Base-by-base conservation (phyloP, 2,113 vertebrate species). In the Narcine bancroftii region DNA sequence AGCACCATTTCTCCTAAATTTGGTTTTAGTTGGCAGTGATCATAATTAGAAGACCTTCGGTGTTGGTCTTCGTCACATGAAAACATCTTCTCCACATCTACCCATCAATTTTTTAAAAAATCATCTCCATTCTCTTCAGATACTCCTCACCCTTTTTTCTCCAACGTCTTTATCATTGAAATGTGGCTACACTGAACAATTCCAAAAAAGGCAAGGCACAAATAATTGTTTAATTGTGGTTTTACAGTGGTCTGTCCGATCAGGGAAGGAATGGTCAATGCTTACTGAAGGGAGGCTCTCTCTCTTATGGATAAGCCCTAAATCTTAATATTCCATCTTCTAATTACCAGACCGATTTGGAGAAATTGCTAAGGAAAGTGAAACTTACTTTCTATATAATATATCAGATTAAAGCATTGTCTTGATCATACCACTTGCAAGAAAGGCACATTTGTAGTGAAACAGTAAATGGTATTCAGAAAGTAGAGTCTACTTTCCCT, bases 401-500 rank as follows among this genome's bases (percentile, higher is more conserved):
- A 45, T 33, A 24, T 71, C 45, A 15, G 42, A 29, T 69, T 47
- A 91, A 91, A 3, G 26, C 39, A 39, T 29, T 69, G 39, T 47
- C 6, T 42, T 45, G 63, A 66, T 91, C 87, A 66, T 91, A 47
- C 9, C 63, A 71, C 89, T 71, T 69, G 39, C 6, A 89, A 24
- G n/a, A 89, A 69, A 69, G 39, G 26, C n/a, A 60, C 21, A 36
- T 60, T 87, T 87, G 81, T 87, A 87, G 81, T 87, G 81, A 87
- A 60, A 87, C 50, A 60, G 9, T 26, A 56, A n/a, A 85, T 2
- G 13, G 50, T 56, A 87, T 60, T 63, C 81, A 63, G 81, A 87
- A 87, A 87, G 81, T 87, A 39, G 81, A 87, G 21, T 87, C 53
- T 53, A 87, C 81, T 87, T 87, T 87, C 81, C 56, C 81, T 87